Base-by-base conservation (phyloP, 2,113 vertebrate genomes). In the Laticauda colubrina region DNA sequence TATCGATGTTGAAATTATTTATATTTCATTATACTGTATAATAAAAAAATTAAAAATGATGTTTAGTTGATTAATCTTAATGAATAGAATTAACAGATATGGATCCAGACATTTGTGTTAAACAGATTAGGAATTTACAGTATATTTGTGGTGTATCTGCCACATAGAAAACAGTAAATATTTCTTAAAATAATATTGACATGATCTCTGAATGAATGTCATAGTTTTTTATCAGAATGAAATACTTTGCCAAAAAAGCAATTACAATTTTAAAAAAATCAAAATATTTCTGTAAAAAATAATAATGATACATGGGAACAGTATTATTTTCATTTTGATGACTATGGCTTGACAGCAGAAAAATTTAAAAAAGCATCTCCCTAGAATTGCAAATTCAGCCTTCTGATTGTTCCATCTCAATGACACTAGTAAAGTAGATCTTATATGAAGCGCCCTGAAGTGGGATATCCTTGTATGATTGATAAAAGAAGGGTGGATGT, bases 401-500 rank as follows among this genome's bases (percentile, higher is more conserved):
- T 39, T 90, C 94, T 94, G 94, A 43, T 88, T 1, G 3, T 94
- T 96, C 95, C 95, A 91, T 96, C 94, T 96, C 92, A 2, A 92
- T 93, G 96, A 95, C 95, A 90, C 89, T 94, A 91, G 29, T 59
- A 93, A 95, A 94, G 92, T 0, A 56, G 14, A 48, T 95, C 97
- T 95, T n/a, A 69, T 94, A 93, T 48, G 0, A 91, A 94, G 94
- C 88, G 91, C 43, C 8, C 48, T 89, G 95, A 94, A 92, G 61
- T 94, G 95, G 93, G 34, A n/a, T 92, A 85, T 96, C 95, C 93
- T 90, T 51, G 0, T 55, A 2, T 0, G 56, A 12, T 14, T 89
- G 59, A 97, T 96, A 96, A 93, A 95, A 95, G 93, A 92, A 29
- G 95, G 93, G 93, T 95, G 95, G 94, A 23, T 75, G 91, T 96